Percentiles rank a stretch among this genome's conserved stretches.
phyloP scores from a whole-genome alignment of 2,888 invertebrate species.

The Apoda limacodes region DNA sequence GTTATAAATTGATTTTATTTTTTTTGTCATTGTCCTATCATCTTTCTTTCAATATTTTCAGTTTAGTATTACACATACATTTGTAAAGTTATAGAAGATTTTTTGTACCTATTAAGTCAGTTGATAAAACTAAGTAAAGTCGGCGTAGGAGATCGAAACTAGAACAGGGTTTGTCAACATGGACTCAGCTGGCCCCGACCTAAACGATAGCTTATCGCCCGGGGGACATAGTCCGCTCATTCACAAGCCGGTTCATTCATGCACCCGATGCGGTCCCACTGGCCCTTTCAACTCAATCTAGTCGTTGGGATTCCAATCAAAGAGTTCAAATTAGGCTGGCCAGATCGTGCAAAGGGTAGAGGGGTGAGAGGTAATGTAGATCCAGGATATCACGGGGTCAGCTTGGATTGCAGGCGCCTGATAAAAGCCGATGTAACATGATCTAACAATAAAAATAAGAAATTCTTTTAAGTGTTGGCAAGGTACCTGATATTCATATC shows the following conservation, averaged over 20 bases:
- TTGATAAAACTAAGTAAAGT: conserved; percentile 52
- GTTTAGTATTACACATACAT: no score
- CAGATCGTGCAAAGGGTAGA: conserved; percentile 20
- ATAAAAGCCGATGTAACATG: no score
- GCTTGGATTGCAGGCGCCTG: conserved; percentile 66
- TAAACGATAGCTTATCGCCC: conserved; percentile 63
- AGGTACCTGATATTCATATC: no score
- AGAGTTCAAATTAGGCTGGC: conserved; percentile 35
- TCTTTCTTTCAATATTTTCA: no score
- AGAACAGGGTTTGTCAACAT: conserved; percentile 67
- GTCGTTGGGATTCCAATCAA: conserved; percentile 31
- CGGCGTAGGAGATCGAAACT: conserved; percentile 53
- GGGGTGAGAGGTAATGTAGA: conserved; percentile 50
- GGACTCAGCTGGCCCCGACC: conserved; percentile 66
- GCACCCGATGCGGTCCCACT: conserved; percentile 43
- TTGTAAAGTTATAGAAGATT: no score
- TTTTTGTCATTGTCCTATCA: no score
- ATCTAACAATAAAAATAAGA: no score
- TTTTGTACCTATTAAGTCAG: no score
- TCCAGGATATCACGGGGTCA: conserved; percentile 68
- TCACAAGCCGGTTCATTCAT: conserved; percentile 67
- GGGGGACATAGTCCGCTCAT: conserved; percentile 68
- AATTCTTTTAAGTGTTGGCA: no score
- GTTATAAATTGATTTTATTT: no score
- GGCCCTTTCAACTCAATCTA: conserved; percentile 27